These are phyloP conservation scores for Neogobius melanostomus DNA, from an alignment of 2,113 vertebrate genomes.

Conservation along the genomic window DNA sequence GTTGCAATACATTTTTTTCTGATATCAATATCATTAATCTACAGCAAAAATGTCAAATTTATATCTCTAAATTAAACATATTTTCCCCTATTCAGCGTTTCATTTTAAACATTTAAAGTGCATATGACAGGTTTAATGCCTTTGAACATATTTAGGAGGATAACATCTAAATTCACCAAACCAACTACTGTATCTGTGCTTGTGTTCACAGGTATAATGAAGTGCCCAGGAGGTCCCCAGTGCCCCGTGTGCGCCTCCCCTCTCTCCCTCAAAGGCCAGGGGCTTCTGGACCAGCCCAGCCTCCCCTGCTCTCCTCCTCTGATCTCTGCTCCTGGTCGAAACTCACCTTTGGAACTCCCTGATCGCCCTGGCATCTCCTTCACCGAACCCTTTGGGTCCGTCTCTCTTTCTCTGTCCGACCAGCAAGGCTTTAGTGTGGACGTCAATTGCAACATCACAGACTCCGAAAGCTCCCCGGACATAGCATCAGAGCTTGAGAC, in stretches of 20 bases:
- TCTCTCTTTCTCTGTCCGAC: slow-evolving; percentile 85
- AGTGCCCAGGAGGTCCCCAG: slow-evolving; percentile 83
- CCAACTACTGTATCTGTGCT: slow-evolving; percentile 10
- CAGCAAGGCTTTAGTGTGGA: slow-evolving; percentile 84
- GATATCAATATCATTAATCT: too few relatives aligned
- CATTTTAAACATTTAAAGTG: too few relatives aligned
- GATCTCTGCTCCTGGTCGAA: slow-evolving; percentile 74
- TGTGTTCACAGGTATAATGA: slow-evolving; percentile 80
- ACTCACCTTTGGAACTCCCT: slow-evolving; percentile 51
- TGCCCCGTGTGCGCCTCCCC: slow-evolving; percentile 84
- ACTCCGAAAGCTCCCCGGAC: slow-evolving; percentile 46
- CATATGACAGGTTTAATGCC: too few relatives aligned
- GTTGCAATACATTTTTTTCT: too few relatives aligned
- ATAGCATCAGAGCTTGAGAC: slow-evolving; percentile 57
- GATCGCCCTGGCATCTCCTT: slow-evolving; percentile 57
- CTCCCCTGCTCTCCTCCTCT: slow-evolving; percentile 78
- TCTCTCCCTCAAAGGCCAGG: slow-evolving; percentile 67
- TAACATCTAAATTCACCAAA: background rate
- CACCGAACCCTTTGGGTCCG: slow-evolving; percentile 73
- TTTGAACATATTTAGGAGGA: too few relatives aligned
- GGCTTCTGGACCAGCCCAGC: slow-evolving; percentile 76
- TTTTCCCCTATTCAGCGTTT: too few relatives aligned
- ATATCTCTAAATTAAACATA: too few relatives aligned
- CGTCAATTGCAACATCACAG: slow-evolving; percentile 70
- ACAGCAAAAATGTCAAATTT: too few relatives aligned